Conservation (phyloP, 1,140 invertebrate species). For the Drosophila tsacasi region DNA sequence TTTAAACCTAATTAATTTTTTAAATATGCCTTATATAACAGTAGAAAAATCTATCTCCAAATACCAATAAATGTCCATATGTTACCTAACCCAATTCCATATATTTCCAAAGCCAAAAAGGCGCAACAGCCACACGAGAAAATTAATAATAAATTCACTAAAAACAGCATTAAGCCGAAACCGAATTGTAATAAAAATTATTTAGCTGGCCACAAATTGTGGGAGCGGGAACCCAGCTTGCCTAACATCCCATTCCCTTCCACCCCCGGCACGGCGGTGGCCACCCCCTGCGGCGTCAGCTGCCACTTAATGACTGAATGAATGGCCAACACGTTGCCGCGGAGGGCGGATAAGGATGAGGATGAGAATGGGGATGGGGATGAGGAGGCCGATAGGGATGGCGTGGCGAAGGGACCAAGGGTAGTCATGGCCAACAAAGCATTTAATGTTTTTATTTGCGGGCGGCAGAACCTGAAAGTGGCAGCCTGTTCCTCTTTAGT, state of each 20-base stretch:
- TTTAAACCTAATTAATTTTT: neutral
- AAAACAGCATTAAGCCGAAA: constrained; percentile 55
- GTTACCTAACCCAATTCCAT: neutral
- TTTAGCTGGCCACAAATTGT: constrained; percentile 76
- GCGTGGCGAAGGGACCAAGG: constrained; percentile 4
- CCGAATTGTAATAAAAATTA: constrained; percentile 79
- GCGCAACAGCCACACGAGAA: constrained; percentile 34
- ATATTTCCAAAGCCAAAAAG: neutral
- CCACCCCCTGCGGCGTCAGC: constrained; percentile 66
- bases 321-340: constrained; percentile 71
- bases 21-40: neutral
- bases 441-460: constrained; percentile 82
- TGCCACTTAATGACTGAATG: constrained; percentile 78
- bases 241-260: neutral
- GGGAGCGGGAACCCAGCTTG: constrained; percentile 31
- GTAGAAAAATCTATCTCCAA: neutral
- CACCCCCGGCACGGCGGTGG: constrained; percentile 7
- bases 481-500: constrained; percentile 52
- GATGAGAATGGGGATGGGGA: neutral
- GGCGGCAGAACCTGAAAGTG: constrained; percentile 71
- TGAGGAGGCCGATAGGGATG: neutral
- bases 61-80: constrained; percentile 2
- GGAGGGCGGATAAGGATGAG: constrained; percentile 5
- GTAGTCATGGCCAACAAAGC: constrained; percentile 59
- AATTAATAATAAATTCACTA: constrained; percentile 64